phyloP scores from a whole-genome alignment of 1,140 invertebrate genomes.

The Helicoverpa armigera region DNA sequence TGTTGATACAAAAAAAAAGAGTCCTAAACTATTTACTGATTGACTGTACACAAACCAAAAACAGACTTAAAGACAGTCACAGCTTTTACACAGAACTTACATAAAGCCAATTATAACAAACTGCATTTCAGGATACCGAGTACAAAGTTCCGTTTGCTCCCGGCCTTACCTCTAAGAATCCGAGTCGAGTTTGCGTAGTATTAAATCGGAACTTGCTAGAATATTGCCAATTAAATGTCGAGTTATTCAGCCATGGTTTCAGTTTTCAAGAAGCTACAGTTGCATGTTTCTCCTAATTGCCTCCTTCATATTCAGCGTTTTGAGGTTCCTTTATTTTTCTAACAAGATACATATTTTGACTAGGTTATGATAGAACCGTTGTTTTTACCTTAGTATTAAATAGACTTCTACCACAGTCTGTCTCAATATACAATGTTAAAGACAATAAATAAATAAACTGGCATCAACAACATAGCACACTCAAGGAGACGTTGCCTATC shows the following conservation, averaged over 20 bases:
- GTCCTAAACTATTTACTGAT: too few relatives aligned
- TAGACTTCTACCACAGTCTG: too few relatives aligned
- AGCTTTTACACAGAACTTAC: too few relatives aligned
- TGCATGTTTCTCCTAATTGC: conserved; percentile 24
- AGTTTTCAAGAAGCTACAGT: conserved; percentile 4
- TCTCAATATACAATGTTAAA: too few relatives aligned
- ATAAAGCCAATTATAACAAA: background rate
- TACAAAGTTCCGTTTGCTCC: background rate
- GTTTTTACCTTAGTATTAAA: too few relatives aligned
- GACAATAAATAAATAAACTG: too few relatives aligned
- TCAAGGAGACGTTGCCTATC: too few relatives aligned
- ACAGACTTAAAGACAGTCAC: too few relatives aligned
- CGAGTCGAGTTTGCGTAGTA: background rate
- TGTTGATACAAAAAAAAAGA: too few relatives aligned
- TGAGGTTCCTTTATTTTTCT: background rate
- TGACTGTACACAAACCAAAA: too few relatives aligned
- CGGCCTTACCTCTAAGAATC: background rate
- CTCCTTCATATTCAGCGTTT: background rate
- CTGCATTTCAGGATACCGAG: background rate
- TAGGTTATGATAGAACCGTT: background rate
- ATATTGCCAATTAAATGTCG: conserved; percentile 26
- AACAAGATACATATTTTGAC: background rate
- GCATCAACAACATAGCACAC: too few relatives aligned
- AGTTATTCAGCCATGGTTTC: conserved; percentile 6
- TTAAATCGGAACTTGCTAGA: background rate